phyloP scores from a whole-genome alignment of 64 coral and sea anemone genomes.

The Pocillopora damicornis region DNA sequence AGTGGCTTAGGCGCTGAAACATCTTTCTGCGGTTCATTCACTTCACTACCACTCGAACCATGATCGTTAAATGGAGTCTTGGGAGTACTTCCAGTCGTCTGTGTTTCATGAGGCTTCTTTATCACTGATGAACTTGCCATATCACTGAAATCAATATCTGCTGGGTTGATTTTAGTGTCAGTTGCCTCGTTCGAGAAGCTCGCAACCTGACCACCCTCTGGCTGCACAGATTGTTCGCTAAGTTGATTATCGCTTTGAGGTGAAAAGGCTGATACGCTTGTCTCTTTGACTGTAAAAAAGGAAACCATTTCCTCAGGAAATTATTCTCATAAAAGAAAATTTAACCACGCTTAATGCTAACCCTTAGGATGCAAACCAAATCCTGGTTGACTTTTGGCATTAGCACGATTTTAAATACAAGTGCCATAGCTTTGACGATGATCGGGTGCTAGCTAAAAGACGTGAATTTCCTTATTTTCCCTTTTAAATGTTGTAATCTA shows the following conservation, averaged over 20 bases:
- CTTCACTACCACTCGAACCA: background rate
- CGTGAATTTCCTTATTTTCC: too few relatives aligned
- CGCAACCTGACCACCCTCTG: background rate
- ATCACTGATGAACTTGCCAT: background rate
- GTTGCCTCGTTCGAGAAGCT: background rate
- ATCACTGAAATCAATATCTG: constrained; percentile 18
- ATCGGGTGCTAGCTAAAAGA: too few relatives aligned
- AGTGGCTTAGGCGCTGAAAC: background rate
- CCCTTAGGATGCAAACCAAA: too few relatives aligned
- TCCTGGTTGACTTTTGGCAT: too few relatives aligned
- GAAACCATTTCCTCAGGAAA: background rate
- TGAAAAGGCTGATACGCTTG: constrained; percentile 3
- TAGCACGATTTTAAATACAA: too few relatives aligned
- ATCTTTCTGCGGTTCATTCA: background rate
- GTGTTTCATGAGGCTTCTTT: background rate
- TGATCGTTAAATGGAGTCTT: background rate
- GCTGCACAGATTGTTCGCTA: background rate
- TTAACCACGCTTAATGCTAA: too few relatives aligned
- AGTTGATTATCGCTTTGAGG: background rate
- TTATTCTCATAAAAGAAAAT: background rate
- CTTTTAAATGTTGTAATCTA: too few relatives aligned
- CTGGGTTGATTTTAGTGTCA: background rate
- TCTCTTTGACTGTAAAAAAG: constrained; percentile 11
- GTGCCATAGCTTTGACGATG: too few relatives aligned
- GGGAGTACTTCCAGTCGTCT: background rate